Percentiles rank a stretch among this genome's conserved stretches.
These are phyloP conservation scores for Romanomermis culicivorax DNA, from an alignment of 2,888 invertebrate genomes.

Conservation along the genomic window DNA sequence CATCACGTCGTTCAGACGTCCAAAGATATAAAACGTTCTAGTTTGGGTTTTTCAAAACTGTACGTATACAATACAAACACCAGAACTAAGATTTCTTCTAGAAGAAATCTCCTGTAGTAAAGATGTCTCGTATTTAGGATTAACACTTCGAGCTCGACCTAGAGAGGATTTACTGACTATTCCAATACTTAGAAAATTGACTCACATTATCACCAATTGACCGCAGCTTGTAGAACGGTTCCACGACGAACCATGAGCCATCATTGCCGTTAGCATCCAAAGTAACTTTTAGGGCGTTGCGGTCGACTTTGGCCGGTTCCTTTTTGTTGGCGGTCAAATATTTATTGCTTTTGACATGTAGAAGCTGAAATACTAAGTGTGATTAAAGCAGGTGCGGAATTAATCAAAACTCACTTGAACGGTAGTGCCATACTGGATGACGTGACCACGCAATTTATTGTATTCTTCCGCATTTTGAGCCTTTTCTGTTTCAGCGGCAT, in stretches of 20 bases:
- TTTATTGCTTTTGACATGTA: slow-evolving; percentile 95
- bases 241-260: slow-evolving; percentile 96
- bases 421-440: slow-evolving; percentile 80
- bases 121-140: too few relatives aligned
- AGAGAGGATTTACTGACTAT: too few relatives aligned
- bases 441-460: slow-evolving; percentile 68
- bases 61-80: too few relatives aligned
- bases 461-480: slow-evolving; percentile 95
- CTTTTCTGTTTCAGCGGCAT: slow-evolving; percentile 93
- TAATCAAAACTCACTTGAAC: slow-evolving; percentile 44
- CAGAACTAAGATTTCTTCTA: too few relatives aligned
- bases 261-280: slow-evolving; percentile 93
- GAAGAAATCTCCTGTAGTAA: too few relatives aligned
- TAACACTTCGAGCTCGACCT: too few relatives aligned
- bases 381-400: background rate
- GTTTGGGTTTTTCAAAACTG: too few relatives aligned
- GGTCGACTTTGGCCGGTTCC: slow-evolving; percentile 79
- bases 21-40: too few relatives aligned
- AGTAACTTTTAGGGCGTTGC: slow-evolving; percentile 94
- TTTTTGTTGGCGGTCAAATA: slow-evolving; percentile 94
- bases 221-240: slow-evolving; percentile 84
- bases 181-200: background rate
- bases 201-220: slow-evolving; percentile 77
- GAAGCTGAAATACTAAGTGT: slow-evolving; percentile 39
- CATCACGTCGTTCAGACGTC: too few relatives aligned